These are phyloP conservation scores for Syngnathus acus DNA, from an alignment of 2,797 vertebrate species.

Conservation along the genomic window DNA sequence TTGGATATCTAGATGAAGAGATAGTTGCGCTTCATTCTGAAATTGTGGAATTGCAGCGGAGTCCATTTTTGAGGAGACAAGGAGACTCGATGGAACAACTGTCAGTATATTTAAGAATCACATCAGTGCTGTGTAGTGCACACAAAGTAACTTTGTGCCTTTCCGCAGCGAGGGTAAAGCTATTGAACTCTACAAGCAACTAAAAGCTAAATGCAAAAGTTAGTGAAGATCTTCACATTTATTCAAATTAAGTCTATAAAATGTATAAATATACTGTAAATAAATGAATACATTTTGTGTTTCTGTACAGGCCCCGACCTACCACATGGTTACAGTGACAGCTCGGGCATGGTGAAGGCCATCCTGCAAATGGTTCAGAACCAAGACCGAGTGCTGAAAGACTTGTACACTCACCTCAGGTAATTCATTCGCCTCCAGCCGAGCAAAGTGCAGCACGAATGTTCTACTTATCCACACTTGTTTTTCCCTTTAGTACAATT, in stretches of 20 bases:
- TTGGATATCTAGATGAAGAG: conserved; percentile 88
- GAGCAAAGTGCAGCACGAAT: neutral
- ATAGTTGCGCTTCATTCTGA: conserved; percentile 93
- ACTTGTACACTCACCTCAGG: conserved; percentile 94
- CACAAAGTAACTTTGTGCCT: conserved; percentile 4
- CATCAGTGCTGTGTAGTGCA: neutral
- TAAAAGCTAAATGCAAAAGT: conserved; percentile 94
- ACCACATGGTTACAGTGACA: conserved; percentile 89
- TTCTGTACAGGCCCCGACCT: conserved; percentile 73
- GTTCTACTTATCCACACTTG: neutral
- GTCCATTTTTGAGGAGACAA: conserved; percentile 87
- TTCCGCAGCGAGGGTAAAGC: conserved; percentile 82
- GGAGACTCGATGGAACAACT: conserved; percentile 90
- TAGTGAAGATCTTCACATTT: conserved; percentile 29
- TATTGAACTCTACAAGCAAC: conserved; percentile 93
- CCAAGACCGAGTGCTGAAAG: conserved; percentile 91
- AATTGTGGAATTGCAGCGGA: conserved; percentile 94
- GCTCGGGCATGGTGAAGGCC: conserved; percentile 94
- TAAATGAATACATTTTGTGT: neutral
- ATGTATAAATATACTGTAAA: neutral
- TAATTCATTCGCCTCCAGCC: conserved; percentile 41
- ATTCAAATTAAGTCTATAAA: neutral
- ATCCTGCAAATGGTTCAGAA: conserved; percentile 95
- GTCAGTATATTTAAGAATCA: conserved; percentile 63
- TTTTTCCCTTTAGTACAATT: conserved; percentile 73